Conservation (phyloP, 2,113 vertebrate genomes). For the Archocentrus centrarchus region DNA sequence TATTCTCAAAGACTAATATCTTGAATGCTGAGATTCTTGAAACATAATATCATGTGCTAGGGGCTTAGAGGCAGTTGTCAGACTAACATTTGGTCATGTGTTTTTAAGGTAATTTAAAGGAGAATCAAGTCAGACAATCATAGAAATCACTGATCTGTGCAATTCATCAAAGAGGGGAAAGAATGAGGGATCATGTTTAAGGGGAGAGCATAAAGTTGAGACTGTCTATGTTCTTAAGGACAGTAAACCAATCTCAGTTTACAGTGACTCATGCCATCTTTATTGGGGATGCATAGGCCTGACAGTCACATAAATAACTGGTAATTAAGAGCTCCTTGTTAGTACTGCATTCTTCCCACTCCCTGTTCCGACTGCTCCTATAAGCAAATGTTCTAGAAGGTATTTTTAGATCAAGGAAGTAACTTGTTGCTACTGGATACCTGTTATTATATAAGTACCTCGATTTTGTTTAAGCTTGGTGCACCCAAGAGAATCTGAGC, state of each 20-base stretch:
- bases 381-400: slow-evolving; percentile 55
- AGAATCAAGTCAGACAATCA: slow-evolving; percentile 3
- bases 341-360: background rate
- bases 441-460: slow-evolving; percentile 42
- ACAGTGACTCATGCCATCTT: slow-evolving; percentile 55
- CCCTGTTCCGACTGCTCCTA: background rate
- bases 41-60: background rate
- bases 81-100: background rate
- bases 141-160: background rate
- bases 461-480: background rate
- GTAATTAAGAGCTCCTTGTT: slow-evolving; percentile 46
- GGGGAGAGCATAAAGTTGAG: background rate
- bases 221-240: background rate
- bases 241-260: background rate
- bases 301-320: slow-evolving; percentile 49
- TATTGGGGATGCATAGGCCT: slow-evolving; percentile 52
- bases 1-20: background rate
- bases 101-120: slow-evolving; percentile 23
- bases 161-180: slow-evolving; percentile 8
- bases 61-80: slow-evolving; percentile 20
- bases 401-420: slow-evolving; percentile 68
- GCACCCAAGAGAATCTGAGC: slow-evolving; percentile 9
- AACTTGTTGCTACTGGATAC: slow-evolving; percentile 65
- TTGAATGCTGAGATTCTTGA: background rate
- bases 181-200: background rate